Conservation (phyloP, 2,888 invertebrate genomes). For the Lepidochrysops patricia region DNA sequence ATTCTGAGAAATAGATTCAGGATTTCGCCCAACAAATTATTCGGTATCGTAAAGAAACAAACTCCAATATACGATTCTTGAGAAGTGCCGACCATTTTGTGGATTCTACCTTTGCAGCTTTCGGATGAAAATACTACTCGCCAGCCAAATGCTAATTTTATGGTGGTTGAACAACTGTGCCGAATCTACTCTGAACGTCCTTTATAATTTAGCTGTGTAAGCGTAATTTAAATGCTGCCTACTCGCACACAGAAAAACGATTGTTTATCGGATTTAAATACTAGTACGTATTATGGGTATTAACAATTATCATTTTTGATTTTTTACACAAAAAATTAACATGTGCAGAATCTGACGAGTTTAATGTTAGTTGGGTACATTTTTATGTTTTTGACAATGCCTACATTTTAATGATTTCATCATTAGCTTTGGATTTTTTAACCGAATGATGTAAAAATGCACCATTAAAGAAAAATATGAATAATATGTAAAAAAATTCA, state of each 20-base stretch:
- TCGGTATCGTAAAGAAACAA: slow-evolving; percentile 9
- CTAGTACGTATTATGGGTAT: no score
- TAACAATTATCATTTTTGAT: no score
- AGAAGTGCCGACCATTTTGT: slow-evolving; percentile 56
- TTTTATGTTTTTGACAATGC: no score
- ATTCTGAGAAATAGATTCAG: background rate
- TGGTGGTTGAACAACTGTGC: slow-evolving; percentile 73
- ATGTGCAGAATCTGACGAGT: no score
- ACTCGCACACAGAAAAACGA: slow-evolving; percentile 30
- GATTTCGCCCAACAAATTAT: slow-evolving; percentile 1
- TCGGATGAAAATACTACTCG: slow-evolving; percentile 65
- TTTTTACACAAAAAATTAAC: no score
- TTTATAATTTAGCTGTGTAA: slow-evolving; percentile 61
- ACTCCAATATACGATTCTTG: slow-evolving; percentile 41
- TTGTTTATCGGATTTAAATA: background rate
- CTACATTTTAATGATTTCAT: no score
- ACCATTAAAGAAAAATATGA: no score
- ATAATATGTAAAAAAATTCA: background rate
- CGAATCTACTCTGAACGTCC: slow-evolving; percentile 61
- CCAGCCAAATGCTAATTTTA: slow-evolving; percentile 74
- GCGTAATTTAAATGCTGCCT: slow-evolving; percentile 46
- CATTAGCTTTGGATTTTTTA: no score
- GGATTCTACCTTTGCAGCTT: slow-evolving; percentile 52
- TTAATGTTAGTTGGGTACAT: no score
- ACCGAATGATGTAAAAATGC: no score